phyloP scores from a whole-genome alignment of 2,113 vertebrate genomes.

The Amblyornis subalaris region DNA sequence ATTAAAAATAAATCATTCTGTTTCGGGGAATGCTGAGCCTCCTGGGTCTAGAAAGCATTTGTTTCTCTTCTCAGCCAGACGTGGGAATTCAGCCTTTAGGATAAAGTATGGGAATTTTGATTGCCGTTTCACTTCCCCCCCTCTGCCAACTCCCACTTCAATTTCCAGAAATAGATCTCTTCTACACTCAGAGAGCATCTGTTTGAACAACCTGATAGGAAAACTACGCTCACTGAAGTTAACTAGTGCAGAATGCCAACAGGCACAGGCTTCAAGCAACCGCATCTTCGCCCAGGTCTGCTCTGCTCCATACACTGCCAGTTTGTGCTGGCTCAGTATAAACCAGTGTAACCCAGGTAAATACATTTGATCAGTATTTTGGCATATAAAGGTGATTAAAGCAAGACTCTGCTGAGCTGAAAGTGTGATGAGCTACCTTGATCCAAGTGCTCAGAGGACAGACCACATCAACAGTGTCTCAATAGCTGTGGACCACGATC shows the following conservation, averaged over 20 bases:
- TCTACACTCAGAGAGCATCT: neutral
- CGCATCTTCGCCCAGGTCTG: neutral
- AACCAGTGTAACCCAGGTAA: neutral
- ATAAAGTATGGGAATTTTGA: constrained; percentile 7
- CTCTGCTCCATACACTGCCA: neutral
- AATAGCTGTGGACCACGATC: neutral
- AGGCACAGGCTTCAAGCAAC: neutral
- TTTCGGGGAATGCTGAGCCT: neutral
- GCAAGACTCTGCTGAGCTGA: neutral
- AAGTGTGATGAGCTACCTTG: neutral
- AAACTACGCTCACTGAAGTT: neutral
- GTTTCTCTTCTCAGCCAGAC: constrained; percentile 30
- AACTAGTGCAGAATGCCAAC: neutral
- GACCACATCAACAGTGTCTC: neutral
- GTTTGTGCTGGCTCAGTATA: neutral
- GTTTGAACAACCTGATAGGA: neutral
- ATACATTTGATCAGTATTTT: neutral
- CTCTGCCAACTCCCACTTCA: constrained; percentile 18
- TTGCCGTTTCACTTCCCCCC: neutral
- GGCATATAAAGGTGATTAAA: neutral
- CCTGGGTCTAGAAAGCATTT: constrained; percentile 42
- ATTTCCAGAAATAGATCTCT: constrained; percentile 42
- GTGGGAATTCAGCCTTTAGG: constrained; percentile 40
- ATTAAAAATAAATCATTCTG: constrained; percentile 45
- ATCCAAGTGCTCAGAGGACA: neutral